Evolutionary conservation across 2,888 invertebrate species (phyloP).

Genomic region (Argynnis bischoffii): DNA sequence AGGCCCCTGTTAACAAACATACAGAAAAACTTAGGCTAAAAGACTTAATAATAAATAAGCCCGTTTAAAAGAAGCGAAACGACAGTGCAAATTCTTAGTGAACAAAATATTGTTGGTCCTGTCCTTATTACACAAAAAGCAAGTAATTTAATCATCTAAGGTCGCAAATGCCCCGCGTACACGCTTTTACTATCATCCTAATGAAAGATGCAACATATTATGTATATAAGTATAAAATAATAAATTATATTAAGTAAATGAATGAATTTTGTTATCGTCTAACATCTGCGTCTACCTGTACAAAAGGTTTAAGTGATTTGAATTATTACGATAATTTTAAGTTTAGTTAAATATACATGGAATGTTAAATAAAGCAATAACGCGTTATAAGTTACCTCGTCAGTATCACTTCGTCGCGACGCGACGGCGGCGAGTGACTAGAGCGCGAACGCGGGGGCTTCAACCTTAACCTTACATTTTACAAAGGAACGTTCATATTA

Average conservation of each 20-base stretch:
- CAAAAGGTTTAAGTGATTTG: too few relatives aligned
- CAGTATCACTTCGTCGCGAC: neutral
- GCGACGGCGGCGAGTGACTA: neutral
- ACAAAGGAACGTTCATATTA: constrained; percentile 25
- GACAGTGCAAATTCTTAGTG: constrained; percentile 13
- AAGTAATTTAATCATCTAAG: neutral
- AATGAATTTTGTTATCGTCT: too few relatives aligned
- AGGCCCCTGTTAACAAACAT: constrained; percentile 29
- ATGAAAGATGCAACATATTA: neutral
- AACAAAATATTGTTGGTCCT: constrained; percentile 15
- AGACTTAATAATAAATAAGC: constrained; percentile 23
- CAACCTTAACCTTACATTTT: constrained; percentile 15
- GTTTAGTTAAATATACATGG: constrained; percentile 16
- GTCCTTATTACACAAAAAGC: neutral
- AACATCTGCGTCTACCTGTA: neutral
- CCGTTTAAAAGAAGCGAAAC: constrained; percentile 24
- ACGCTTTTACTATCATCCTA: neutral
- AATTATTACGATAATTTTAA: neutral
- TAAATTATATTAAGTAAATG: neutral
- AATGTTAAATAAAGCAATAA: constrained; percentile 16
- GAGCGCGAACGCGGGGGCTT: constrained; percentile 7
- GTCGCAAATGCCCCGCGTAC: constrained; percentile 14
- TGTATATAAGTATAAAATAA: neutral
- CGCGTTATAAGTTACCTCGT: too few relatives aligned
- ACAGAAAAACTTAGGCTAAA: constrained; percentile 31